Percentiles rank a stretch among this genome's conserved stretches.
phyloP scores from a whole-genome alignment of 2,888 invertebrate species.

The Cybosia mesomella region DNA sequence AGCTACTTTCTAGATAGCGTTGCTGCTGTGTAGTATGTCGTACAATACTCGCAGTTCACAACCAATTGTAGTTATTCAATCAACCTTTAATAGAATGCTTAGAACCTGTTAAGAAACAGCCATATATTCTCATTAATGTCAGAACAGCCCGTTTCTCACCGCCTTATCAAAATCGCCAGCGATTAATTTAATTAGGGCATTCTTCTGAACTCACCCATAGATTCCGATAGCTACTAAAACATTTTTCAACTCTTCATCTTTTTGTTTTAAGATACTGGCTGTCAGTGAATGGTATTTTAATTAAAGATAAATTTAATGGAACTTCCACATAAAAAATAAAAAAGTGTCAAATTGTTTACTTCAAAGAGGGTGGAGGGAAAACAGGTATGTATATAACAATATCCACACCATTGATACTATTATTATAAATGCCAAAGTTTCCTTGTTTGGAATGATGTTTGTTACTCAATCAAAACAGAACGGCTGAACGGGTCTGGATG shows the following conservation, averaged over 20 bases:
- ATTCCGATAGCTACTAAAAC: conserved; percentile 72
- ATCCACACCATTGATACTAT: too few relatives aligned
- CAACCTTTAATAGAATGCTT: conserved; percentile 27
- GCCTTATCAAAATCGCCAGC: conserved; percentile 73
- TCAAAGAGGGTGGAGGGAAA: not conserved
- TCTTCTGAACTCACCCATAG: conserved; percentile 73
- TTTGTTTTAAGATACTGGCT: conserved; percentile 58
- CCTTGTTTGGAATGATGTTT: too few relatives aligned
- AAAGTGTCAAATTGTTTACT: not conserved
- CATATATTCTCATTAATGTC: conserved; percentile 81
- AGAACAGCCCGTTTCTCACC: conserved; percentile 71
- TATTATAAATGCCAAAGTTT: too few relatives aligned
- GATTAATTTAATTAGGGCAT: conserved; percentile 85
- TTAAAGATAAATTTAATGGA: conserved; percentile 61
- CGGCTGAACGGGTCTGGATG: too few relatives aligned
- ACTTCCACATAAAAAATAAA: conserved; percentile 37
- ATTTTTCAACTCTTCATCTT: conserved; percentile 66
- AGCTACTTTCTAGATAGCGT: not conserved
- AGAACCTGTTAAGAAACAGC: conserved; percentile 42
- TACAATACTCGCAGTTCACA: conserved; percentile 23
- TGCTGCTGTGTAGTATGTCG: not conserved
- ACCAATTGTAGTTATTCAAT: conserved; percentile 34
- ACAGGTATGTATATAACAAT: not conserved
- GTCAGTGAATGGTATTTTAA: conserved; percentile 80
- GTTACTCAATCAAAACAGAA: not conserved